Percentiles rank a stretch among this genome's conserved stretches.
phyloP scores from a whole-genome alignment of 2,113 vertebrate species.

The Callipepla squamata region DNA sequence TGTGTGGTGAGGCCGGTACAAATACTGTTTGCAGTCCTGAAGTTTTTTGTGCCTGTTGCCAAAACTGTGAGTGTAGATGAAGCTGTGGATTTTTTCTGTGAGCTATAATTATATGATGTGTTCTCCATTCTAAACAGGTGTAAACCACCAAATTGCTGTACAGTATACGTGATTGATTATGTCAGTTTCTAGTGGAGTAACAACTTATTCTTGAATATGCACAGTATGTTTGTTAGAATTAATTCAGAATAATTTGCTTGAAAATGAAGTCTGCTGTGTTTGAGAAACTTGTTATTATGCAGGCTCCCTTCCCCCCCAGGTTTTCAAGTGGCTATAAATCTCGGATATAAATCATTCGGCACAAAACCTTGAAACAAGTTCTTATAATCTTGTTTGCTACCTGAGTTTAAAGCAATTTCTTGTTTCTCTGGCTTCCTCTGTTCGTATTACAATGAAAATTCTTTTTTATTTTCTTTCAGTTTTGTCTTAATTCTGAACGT shows the following conservation, averaged over 20 bases:
- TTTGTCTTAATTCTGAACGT: neutral
- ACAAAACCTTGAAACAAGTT: neutral
- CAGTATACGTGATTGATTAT: neutral
- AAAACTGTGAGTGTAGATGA: neutral
- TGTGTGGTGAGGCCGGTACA: neutral
- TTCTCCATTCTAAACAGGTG: neutral
- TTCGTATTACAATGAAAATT: slow-evolving; percentile 3
- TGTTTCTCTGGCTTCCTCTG: neutral
- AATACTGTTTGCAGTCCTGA: neutral
- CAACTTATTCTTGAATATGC: neutral
- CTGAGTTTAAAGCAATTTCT: neutral
- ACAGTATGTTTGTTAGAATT: neutral
- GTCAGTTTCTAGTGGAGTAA: neutral
- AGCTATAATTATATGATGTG: neutral
- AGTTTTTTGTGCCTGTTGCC: neutral
- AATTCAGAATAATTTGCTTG: neutral
- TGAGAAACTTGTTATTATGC: neutral
- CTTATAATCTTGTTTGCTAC: neutral
- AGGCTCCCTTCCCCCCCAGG: neutral
- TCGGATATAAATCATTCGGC: neutral
- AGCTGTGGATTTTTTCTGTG: neutral
- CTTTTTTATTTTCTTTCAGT: neutral
- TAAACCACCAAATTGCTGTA: neutral
- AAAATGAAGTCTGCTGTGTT: neutral
- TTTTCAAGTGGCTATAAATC: neutral